Conservation (phyloP, 2,113 vertebrate genomes). For the Hucho hucho region DNA sequence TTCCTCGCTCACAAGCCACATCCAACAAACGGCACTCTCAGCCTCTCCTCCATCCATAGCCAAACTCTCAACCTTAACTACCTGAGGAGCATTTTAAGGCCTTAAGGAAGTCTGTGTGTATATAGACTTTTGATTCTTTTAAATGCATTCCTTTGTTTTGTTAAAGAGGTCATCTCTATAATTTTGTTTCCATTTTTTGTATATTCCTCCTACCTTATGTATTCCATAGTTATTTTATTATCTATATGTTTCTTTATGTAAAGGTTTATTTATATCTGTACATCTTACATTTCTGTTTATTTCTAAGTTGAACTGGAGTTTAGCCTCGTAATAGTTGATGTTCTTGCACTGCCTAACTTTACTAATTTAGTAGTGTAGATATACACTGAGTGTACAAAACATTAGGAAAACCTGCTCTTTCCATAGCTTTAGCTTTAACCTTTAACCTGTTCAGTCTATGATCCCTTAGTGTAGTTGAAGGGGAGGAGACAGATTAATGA, state of each 20-base stretch:
- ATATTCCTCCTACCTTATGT: slow-evolving; percentile 30
- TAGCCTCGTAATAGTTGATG: slow-evolving; percentile 8
- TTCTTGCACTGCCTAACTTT: slow-evolving; percentile 29
- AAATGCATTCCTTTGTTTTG: neutral
- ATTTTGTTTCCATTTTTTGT: neutral
- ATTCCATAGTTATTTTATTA: slow-evolving; percentile 23
- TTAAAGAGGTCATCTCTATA: neutral
- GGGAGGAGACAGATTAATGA: too few relatives aligned
- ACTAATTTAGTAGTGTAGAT: neutral
- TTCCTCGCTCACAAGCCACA: slow-evolving; percentile 28
- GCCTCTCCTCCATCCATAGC: slow-evolving; percentile 61
- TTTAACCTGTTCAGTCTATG: too few relatives aligned
- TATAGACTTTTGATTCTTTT: slow-evolving; percentile 4
- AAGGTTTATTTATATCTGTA: slow-evolving; percentile 26
- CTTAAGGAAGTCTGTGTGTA: neutral
- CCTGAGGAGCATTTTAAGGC: neutral
- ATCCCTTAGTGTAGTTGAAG: too few relatives aligned
- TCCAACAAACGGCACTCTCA: slow-evolving; percentile 38
- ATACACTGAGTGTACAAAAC: too few relatives aligned
- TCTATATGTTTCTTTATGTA: slow-evolving; percentile 32
- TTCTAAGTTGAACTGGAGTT: slow-evolving; percentile 32
- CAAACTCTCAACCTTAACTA: slow-evolving; percentile 29
- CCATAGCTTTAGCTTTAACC: too few relatives aligned
- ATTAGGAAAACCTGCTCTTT: too few relatives aligned
- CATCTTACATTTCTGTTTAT: slow-evolving; percentile 24